phyloP scores from a whole-genome alignment of 2,113 vertebrate genomes.

The Peucedramus taeniatus region DNA sequence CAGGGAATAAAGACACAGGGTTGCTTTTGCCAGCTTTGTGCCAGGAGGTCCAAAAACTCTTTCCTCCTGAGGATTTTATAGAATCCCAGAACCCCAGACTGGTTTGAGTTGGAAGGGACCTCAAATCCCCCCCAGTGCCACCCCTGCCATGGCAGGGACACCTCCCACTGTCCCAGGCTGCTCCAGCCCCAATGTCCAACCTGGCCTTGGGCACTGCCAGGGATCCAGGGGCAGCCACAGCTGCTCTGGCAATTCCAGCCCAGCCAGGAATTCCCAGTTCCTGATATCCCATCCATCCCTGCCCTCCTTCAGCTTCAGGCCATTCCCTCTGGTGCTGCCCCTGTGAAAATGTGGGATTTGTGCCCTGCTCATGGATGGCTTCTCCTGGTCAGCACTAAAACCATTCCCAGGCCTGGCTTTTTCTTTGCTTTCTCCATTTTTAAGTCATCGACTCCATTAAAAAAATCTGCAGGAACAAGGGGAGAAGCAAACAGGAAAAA shows the following conservation, averaged over 20 bases:
- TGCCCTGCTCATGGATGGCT: accelerated
- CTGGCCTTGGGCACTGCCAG: not conserved
- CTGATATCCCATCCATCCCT: not conserved
- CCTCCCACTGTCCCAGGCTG: not conserved
- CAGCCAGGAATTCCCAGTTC: not conserved
- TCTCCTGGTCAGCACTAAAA: not conserved
- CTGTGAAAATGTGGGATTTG: not conserved
- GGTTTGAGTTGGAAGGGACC: not conserved
- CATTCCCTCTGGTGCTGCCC: not conserved
- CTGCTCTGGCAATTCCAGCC: not conserved
- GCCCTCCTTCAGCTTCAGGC: not conserved
- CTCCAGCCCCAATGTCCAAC: not conserved
- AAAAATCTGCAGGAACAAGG: accelerated
- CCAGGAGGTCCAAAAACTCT: not conserved
- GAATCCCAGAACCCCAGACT: not conserved
- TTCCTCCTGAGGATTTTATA: not conserved
- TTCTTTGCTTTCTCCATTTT: not conserved
- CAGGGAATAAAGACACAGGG: not conserved
- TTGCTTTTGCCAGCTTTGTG: not conserved
- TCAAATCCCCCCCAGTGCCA: too few species aligned
- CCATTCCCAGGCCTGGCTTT: not conserved
- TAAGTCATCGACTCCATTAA: not conserved
- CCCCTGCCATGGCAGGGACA: not conserved
- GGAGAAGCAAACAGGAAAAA: not conserved
- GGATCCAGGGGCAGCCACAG: not conserved